Evolutionary conservation across 2,888 invertebrate species (phyloP).

Genomic region (Epinotia nisella): DNA sequence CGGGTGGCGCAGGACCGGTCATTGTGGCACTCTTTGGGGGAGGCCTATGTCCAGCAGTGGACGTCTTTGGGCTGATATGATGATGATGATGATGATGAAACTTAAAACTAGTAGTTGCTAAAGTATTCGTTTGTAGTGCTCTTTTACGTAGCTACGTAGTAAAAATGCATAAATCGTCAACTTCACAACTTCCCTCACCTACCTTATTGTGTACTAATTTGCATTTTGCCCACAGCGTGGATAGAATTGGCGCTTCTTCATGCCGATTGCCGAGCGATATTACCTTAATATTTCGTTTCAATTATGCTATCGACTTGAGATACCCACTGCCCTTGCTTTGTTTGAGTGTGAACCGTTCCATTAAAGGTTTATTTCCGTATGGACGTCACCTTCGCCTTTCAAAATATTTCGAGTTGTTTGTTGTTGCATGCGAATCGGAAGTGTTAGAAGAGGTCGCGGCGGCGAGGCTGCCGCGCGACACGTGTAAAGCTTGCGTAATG

Average conservation of each 20-base stretch:
- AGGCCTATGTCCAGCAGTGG: too few species aligned
- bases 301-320: slow-evolving; percentile 12
- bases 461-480: slow-evolving; percentile 59
- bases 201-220: too few species aligned
- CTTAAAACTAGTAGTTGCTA: neutral
- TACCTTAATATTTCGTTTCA: neutral
- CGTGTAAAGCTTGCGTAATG: slow-evolving; percentile 78
- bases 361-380: slow-evolving; percentile 63
- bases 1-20: too few species aligned
- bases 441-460: slow-evolving; percentile 78
- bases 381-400: slow-evolving; percentile 72
- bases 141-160: too few species aligned
- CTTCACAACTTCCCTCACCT: too few species aligned
- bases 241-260: neutral
- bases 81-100: too few species aligned
- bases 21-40: too few species aligned
- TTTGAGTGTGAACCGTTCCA: slow-evolving; percentile 32
- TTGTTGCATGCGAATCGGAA: slow-evolving; percentile 82
- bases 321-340: slow-evolving; percentile 34
- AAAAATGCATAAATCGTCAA: too few species aligned
- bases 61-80: too few species aligned
- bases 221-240: too few species aligned
- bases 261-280: neutral
- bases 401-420: slow-evolving; percentile 65
- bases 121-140: too few species aligned